These are phyloP conservation scores for Choreutis nemorana DNA, from an alignment of 2,888 invertebrate species.

Conservation along the genomic window DNA sequence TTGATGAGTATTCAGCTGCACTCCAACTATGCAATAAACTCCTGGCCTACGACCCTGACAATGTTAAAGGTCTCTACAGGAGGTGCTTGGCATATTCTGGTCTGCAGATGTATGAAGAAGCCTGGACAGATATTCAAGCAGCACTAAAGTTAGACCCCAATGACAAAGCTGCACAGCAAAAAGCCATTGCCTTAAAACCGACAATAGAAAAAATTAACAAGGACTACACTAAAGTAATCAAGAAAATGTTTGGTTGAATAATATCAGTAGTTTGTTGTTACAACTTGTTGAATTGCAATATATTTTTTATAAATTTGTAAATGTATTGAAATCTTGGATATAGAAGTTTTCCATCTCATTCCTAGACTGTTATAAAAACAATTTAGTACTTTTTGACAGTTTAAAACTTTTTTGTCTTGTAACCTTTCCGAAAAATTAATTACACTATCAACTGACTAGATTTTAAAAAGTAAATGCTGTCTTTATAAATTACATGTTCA, in stretches of 20 bases:
- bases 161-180: constrained; percentile 69
- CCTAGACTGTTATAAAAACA: too few relatives aligned
- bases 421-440: too few relatives aligned
- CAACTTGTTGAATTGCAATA: neutral
- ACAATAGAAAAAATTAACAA: constrained; percentile 68
- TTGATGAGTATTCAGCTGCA: constrained; percentile 71
- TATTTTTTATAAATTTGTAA: too few relatives aligned
- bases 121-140: constrained; percentile 65
- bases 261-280: neutral
- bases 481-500: too few relatives aligned
- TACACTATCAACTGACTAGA: too few relatives aligned
- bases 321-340: neutral
- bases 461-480: too few relatives aligned
- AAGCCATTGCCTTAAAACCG: constrained; percentile 61
- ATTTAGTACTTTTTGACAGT: too few relatives aligned
- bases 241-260: constrained; percentile 57
- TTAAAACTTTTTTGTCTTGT: too few relatives aligned
- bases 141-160: constrained; percentile 68
- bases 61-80: constrained; percentile 89
- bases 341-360: constrained; percentile 7
- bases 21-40: constrained; percentile 78
- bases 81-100: constrained; percentile 77
- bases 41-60: constrained; percentile 76
- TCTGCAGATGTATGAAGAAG: constrained; percentile 71
- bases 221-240: constrained; percentile 65